phyloP scores from a whole-genome alignment of 1,140 invertebrate species.

The Drosophila ercepeae region DNA sequence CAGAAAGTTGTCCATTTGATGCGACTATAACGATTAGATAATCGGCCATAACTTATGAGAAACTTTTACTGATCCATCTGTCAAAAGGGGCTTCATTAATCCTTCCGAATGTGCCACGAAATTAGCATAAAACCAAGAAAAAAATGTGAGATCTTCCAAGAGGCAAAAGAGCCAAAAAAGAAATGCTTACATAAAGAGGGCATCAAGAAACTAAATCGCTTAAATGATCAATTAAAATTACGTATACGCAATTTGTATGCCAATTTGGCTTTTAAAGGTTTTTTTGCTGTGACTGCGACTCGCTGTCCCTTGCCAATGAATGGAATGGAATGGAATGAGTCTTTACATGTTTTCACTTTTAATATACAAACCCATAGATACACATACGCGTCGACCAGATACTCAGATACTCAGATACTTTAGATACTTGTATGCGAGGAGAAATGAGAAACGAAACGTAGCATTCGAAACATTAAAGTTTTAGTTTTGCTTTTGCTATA shows the following conservation, averaged over 20 bases:
- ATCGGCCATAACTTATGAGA: conserved; percentile 19
- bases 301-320: conserved; percentile 38
- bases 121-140: conserved; percentile 44
- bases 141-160: conserved; percentile 24
- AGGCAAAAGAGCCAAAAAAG: conserved; percentile 17
- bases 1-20: conserved; percentile 12
- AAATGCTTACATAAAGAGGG: conserved; percentile 50
- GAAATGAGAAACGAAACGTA: conserved; percentile 64
- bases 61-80: conserved; percentile 46
- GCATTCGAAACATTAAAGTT: conserved; percentile 77
- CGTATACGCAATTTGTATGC: conserved; percentile 64
- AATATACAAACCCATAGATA: conserved; percentile 55
- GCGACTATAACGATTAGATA: conserved; percentile 30
- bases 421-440: conserved; percentile 39
- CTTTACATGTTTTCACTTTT: conserved; percentile 79
- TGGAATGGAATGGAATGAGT: conserved; percentile 23
- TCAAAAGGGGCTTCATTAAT: conserved; percentile 34
- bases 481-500: conserved; percentile 74
- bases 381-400: conserved; percentile 10
- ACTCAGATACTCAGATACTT: background rate
- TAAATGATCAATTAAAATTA: conserved; percentile 79
- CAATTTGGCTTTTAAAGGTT: conserved; percentile 50
- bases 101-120: conserved; percentile 49
- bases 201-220: conserved; percentile 55
- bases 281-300: conserved; percentile 11